Percentiles rank a stretch among this genome's conserved stretches.
Evolutionary conservation across 1,140 invertebrate genomes (phyloP).

Genomic region (Melitaea cinxia): DNA sequence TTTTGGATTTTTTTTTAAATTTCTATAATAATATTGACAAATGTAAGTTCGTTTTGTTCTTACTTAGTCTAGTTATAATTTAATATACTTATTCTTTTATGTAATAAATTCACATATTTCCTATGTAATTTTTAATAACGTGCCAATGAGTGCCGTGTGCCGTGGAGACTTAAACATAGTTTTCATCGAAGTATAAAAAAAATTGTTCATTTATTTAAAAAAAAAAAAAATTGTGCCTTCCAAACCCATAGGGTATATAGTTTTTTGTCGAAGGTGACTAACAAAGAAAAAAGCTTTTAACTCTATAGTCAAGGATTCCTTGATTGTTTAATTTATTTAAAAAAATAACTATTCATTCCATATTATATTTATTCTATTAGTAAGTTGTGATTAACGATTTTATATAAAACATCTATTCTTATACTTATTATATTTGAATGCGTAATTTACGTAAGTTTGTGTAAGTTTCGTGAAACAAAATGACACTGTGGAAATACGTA

Average conservation of each 20-base stretch:
- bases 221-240: slow-evolving; percentile 65
- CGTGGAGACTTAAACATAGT: slow-evolving; percentile 26
- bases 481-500: slow-evolving; percentile 70
- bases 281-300: slow-evolving; percentile 34
- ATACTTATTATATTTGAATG: slow-evolving; percentile 58
- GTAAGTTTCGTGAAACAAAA: slow-evolving; percentile 60
- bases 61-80: slow-evolving; percentile 21
- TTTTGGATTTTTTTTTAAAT: slow-evolving; percentile 55
- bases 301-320: slow-evolving; percentile 43
- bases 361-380: slow-evolving; percentile 55
- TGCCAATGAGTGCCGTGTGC: slow-evolving; percentile 32
- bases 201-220: slow-evolving; percentile 14
- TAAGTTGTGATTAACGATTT: slow-evolving; percentile 74
- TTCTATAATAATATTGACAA: slow-evolving; percentile 42
- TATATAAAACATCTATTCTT: slow-evolving; percentile 59
- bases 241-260: slow-evolving; percentile 53
- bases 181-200: slow-evolving; percentile 8
- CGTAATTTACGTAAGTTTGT: slow-evolving; percentile 49
- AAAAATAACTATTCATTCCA: slow-evolving; percentile 70
- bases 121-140: slow-evolving; percentile 17
- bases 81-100: slow-evolving; percentile 15
- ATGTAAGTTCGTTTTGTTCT: slow-evolving; percentile 46
- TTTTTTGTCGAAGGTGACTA: slow-evolving; percentile 57
- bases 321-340: slow-evolving; percentile 56
- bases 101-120: slow-evolving; percentile 6